Percentiles rank a stretch among this genome's conserved stretches.
phyloP scores from a whole-genome alignment of 2,113 vertebrate genomes.

The Sylvicapra grimmia region DNA sequence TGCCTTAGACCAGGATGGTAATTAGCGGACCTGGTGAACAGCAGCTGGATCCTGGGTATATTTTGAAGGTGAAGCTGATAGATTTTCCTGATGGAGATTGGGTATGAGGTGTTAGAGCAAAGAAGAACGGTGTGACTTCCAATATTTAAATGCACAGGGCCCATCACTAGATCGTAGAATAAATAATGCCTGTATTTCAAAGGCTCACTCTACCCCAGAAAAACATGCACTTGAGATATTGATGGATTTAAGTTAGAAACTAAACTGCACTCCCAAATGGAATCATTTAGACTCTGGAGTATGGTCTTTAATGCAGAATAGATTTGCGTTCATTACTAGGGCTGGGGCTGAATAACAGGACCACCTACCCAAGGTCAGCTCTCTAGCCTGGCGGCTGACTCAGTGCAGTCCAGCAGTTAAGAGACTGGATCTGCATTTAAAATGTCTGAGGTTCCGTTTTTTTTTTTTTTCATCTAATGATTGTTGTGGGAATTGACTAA shows the following conservation, averaged over 20 bases:
- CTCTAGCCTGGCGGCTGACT: not conserved
- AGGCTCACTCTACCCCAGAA: not conserved
- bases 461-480: not conserved
- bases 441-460: not conserved
- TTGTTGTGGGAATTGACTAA: not conserved
- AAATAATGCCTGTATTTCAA: not conserved
- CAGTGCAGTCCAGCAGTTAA: not conserved
- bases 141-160: not conserved
- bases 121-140: not conserved
- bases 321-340: not conserved
- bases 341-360: not conserved
- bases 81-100: not conserved
- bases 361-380: not conserved
- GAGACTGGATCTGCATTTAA: not conserved
- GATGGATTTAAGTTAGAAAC: not conserved
- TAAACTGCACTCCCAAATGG: not conserved
- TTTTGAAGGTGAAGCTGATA: not conserved
- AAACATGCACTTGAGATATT: not conserved
- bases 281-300: not conserved
- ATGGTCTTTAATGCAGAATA: not conserved
- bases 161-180: not conserved
- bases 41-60: not conserved
- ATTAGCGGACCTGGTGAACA: fast-evolving
- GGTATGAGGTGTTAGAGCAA: not conserved
- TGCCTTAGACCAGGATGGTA: not conserved